A percentile compares a stretch with the other conserved stretches of the same genome.
These are phyloP conservation scores for Astropecten irregularis DNA, from an alignment of 53 echinoderm and acorn worm genomes.

Conservation along the genomic window DNA sequence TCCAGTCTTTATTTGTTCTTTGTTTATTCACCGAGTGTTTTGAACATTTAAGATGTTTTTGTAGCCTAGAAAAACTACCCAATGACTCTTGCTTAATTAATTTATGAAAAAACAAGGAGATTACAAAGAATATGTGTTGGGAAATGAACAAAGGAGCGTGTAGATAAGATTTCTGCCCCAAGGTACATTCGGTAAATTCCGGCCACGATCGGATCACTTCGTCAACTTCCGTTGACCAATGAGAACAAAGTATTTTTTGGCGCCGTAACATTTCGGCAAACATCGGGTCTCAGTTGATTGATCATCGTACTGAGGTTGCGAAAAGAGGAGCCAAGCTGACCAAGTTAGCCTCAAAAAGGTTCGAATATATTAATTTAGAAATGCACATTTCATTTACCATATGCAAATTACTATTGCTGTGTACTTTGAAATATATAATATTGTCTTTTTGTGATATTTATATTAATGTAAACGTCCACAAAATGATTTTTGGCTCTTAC, in stretches of 20 bases:
- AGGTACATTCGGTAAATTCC: constrained; percentile 49
- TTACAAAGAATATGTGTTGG: not conserved
- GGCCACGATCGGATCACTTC: constrained; percentile 34
- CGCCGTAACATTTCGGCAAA: constrained; percentile 65
- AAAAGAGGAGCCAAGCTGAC: constrained; percentile 17
- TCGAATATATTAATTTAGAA: constrained; percentile 20
- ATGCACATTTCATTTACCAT: not conserved
- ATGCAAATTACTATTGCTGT: too few relatives aligned
- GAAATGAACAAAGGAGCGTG: constrained; percentile 45
- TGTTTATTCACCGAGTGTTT: not conserved
- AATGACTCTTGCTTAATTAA: constrained; percentile 21
- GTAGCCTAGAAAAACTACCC: not conserved
- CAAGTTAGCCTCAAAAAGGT: constrained; percentile 41
- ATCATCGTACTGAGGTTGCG: constrained; percentile 15
- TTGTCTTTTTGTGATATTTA: too few relatives aligned
- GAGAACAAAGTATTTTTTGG: constrained; percentile 62
- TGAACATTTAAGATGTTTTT: not conserved
- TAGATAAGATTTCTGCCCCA: not conserved
- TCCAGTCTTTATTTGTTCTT: constrained; percentile 15
- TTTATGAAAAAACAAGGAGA: not conserved
- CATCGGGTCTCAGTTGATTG: constrained; percentile 60
- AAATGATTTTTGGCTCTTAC: too few relatives aligned
- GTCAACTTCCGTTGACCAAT: constrained; percentile 64
- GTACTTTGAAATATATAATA: too few relatives aligned
- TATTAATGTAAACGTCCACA: too few relatives aligned